phyloP scores from a whole-genome alignment of 2,888 invertebrate genomes.

The Therioaphis trifolii region DNA sequence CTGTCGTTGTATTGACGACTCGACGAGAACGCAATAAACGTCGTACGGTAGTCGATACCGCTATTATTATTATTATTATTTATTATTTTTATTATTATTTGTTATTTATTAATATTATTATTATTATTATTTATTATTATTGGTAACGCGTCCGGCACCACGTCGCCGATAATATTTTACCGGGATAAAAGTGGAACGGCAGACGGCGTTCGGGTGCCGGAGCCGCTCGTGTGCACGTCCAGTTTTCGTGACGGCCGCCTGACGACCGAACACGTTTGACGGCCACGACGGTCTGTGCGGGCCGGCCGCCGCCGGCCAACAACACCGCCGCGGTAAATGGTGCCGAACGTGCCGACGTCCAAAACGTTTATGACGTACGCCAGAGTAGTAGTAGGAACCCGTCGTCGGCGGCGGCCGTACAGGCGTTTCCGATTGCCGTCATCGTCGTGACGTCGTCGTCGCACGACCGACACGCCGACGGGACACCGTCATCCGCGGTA shows the following conservation, averaged over 20 bases:
- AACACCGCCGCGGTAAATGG: slow-evolving; percentile 20
- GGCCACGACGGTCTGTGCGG: slow-evolving; percentile 19
- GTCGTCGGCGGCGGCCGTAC: not conserved
- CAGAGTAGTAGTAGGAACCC: not conserved
- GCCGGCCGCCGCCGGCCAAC: not conserved
- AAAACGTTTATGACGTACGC: slow-evolving; percentile 22
- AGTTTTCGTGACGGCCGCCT: slow-evolving; percentile 22
- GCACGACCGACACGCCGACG: not conserved
- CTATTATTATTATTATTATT: no score
- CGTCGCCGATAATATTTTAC: slow-evolving; percentile 22
- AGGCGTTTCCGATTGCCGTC: slow-evolving; percentile 19
- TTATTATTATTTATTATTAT: not conserved
- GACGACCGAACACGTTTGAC: slow-evolving; percentile 27
- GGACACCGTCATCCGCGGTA: not conserved
- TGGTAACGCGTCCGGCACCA: not conserved
- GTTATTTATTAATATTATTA: not conserved
- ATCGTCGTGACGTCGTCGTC: slow-evolving; percentile 29
- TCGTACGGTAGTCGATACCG: no score
- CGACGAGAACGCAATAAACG: no score
- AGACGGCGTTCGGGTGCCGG: slow-evolving; percentile 38
- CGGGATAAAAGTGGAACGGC: slow-evolving; percentile 51
- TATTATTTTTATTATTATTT: no score
- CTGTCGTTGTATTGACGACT: no score
- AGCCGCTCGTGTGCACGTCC: slow-evolving; percentile 30
- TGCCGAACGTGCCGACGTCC: slow-evolving; percentile 36